Percentiles rank a stretch among this genome's conserved stretches.
These are phyloP conservation scores for Endomychus coccineus DNA, from an alignment of 2,888 invertebrate species.

Conservation along the genomic window DNA sequence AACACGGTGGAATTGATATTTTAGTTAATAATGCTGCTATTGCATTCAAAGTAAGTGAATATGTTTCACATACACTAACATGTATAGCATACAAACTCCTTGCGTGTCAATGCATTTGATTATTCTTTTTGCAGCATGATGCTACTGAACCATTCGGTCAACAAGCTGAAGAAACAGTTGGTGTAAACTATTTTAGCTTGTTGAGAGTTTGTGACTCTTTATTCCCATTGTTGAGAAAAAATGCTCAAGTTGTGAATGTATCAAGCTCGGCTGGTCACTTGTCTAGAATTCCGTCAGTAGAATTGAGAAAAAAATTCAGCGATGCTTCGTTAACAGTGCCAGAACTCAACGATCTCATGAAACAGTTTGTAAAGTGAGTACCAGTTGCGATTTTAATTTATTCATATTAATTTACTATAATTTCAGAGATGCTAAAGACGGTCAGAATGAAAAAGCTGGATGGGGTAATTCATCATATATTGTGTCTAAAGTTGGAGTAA, in stretches of 20 bases:
- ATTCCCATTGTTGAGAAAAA: conserved; percentile 61
- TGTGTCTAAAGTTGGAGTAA: conserved; percentile 67
- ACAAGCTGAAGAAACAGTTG: conserved; percentile 65
- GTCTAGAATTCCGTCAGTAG: conserved; percentile 52
- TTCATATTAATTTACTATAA: background rate
- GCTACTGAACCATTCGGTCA: conserved; percentile 55
- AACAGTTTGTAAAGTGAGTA: conserved; percentile 58
- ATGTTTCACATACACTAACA: no score
- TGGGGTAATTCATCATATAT: conserved; percentile 52
- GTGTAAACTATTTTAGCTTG: conserved; percentile 62
- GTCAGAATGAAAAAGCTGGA: conserved; percentile 27
- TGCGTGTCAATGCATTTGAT: no score
- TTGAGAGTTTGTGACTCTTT: conserved; percentile 57
- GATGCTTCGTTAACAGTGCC: conserved; percentile 51
- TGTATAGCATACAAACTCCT: no score
- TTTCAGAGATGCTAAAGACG: conserved; percentile 30
- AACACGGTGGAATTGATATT: conserved; percentile 62
- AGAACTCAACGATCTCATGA: conserved; percentile 54
- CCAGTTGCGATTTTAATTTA: conserved; percentile 2
- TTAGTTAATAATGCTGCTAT: conserved; percentile 73
- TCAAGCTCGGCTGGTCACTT: conserved; percentile 64
- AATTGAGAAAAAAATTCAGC: conserved; percentile 50
- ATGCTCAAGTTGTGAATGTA: conserved; percentile 69
- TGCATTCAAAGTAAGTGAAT: conserved; percentile 53
- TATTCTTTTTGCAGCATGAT: conserved; percentile 36